Conservation (phyloP, 2,888 invertebrate genomes). For the Sipunculus nudus region DNA sequence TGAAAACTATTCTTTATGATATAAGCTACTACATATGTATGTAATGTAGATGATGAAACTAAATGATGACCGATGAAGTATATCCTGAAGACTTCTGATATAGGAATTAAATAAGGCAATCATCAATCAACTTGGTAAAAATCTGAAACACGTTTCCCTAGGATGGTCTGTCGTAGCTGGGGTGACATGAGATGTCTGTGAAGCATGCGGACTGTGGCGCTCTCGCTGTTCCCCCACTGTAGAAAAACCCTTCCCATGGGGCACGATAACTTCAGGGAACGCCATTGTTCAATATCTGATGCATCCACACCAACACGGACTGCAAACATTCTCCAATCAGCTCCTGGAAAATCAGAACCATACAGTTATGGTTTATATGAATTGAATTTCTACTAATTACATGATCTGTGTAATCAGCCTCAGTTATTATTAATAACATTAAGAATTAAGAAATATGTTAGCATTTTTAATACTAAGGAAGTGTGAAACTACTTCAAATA, state of each 20-base stretch:
- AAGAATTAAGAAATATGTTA: no score
- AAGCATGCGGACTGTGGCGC: slow-evolving; percentile 61
- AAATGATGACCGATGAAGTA: no score
- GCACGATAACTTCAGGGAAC: slow-evolving; percentile 49
- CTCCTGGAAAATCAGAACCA: slow-evolving; percentile 44
- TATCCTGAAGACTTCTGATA: no score
- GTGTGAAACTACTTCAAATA: no score
- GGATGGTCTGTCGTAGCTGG: slow-evolving; percentile 55
- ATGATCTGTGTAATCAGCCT: no score
- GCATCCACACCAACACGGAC: slow-evolving; percentile 58
- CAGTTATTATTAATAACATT: no score
- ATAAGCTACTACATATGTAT: no score
- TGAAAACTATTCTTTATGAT: no score
- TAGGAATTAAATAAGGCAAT: background rate
- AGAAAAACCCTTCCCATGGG: slow-evolving; percentile 62
- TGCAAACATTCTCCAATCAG: slow-evolving; percentile 64
- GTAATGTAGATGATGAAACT: no score
- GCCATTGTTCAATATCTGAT: slow-evolving; percentile 55
- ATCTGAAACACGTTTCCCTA: slow-evolving; percentile 61
- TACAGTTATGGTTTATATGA: no score
- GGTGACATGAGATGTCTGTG: slow-evolving; percentile 64
- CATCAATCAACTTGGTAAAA: slow-evolving; percentile 61
- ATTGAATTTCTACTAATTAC: no score
- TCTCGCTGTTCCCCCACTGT: slow-evolving; percentile 58
- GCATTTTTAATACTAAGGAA: no score